Conservation (phyloP, 2,888 invertebrate species). For the Lepas anatifera region DNA sequence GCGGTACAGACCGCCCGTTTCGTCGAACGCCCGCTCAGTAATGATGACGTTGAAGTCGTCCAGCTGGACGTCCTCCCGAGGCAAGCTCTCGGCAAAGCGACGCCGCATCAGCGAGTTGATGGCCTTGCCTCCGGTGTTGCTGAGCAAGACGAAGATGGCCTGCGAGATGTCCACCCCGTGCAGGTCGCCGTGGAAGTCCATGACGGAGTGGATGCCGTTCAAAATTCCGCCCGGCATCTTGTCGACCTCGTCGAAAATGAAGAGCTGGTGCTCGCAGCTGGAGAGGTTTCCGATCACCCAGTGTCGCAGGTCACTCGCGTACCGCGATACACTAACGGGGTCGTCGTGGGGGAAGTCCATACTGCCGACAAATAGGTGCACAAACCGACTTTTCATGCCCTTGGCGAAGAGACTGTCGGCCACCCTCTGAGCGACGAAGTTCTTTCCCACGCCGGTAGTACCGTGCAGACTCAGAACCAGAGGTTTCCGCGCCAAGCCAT, state of each 20-base stretch:
- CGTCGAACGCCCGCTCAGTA: conserved; percentile 53
- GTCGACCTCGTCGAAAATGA: conserved; percentile 96
- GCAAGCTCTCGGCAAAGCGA: conserved; percentile 47
- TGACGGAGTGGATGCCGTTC: conserved; percentile 71
- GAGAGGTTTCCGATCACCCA: conserved; percentile 46
- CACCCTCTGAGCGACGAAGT: conserved; percentile 65
- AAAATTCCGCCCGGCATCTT: conserved; percentile 74
- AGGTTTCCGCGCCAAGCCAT: conserved; percentile 51
- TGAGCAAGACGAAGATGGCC: conserved; percentile 74
- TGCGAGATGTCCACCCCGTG: conserved; percentile 57
- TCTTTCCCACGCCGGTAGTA: conserved; percentile 86
- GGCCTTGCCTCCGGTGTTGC: conserved; percentile 71
- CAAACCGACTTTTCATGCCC: conserved; percentile 62
- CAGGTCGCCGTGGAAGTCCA: conserved; percentile 67
- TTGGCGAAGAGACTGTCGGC: conserved; percentile 52
- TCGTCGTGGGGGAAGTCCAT: conserved; percentile 58
- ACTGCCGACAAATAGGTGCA: conserved; percentile 67
- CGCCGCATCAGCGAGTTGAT: conserved; percentile 50
- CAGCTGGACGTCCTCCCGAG: conserved; percentile 37
- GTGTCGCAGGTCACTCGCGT: conserved; percentile 32
- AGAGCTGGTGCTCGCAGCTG: conserved; percentile 62
- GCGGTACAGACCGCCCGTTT: conserved; percentile 64
- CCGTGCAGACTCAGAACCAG: conserved; percentile 90
- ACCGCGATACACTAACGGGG: conserved; percentile 34
- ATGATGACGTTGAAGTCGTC: conserved; percentile 60